Evolutionary conservation across 2,888 invertebrate genomes (phyloP).

Genomic region (Drosophila siamana): DNA sequence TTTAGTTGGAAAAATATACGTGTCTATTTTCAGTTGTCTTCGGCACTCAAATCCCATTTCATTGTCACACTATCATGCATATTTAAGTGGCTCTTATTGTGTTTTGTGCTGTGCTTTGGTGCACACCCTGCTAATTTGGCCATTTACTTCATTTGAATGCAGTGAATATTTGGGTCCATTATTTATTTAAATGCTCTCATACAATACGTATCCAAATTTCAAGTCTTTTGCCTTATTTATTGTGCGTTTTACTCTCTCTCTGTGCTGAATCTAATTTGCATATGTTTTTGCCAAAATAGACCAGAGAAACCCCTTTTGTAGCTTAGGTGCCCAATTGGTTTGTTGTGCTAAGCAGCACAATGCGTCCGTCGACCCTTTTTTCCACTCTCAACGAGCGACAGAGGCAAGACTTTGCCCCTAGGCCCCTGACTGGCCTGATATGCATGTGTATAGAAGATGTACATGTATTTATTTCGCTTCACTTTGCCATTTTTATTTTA

Average conservation of each 20-base stretch:
- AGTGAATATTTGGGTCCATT: slow-evolving; percentile 51
- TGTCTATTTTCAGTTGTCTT: too few species aligned
- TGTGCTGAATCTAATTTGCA: slow-evolving; percentile 68
- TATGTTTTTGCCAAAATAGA: slow-evolving; percentile 41
- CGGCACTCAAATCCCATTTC: not conserved
- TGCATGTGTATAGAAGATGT: too few species aligned
- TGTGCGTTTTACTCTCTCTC: slow-evolving; percentile 48
- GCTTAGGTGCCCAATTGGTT: slow-evolving; percentile 62
- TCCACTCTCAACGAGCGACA: not conserved
- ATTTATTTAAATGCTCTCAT: slow-evolving; percentile 58
- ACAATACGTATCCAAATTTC: slow-evolving; percentile 25
- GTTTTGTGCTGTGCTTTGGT: not conserved
- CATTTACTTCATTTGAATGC: slow-evolving; percentile 48
- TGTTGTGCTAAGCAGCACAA: slow-evolving; percentile 66
- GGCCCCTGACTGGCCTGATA: too few species aligned
- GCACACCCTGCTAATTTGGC: slow-evolving; percentile 41
- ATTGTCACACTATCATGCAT: slow-evolving; percentile 8
- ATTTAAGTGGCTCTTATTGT: slow-evolving; percentile 1
- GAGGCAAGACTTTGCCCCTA: slow-evolving; percentile 30
- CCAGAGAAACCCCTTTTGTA: slow-evolving; percentile 32
- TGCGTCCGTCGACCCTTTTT: slow-evolving; percentile 60
- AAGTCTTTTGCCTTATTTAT: slow-evolving; percentile 40
- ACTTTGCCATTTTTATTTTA: not conserved
- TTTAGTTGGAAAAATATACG: too few species aligned
- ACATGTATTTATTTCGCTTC: slow-evolving; percentile 2